Evolutionary conservation across 2,113 vertebrate species (phyloP).

Genomic region (Vulpes vulpes): DNA sequence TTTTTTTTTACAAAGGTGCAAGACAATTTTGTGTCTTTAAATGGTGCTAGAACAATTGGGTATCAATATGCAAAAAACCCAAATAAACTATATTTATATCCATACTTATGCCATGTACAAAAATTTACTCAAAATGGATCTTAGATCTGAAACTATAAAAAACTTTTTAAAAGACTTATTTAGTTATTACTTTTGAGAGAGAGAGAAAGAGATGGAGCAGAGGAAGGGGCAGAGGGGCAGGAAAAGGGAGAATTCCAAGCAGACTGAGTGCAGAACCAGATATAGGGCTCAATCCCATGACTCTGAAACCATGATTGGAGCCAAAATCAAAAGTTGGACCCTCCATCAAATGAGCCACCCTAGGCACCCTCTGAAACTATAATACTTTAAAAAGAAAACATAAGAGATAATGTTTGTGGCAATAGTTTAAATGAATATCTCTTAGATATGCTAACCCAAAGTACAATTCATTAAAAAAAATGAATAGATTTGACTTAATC

Average conservation of each 20-base stretch:
- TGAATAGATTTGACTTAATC: not conserved
- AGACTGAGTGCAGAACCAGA: not conserved
- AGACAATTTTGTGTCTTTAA: not conserved
- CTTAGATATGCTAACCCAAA: not conserved
- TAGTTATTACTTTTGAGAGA: not conserved
- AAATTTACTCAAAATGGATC: not conserved
- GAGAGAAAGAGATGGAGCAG: not conserved
- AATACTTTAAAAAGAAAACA: not conserved
- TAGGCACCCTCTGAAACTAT: not conserved
- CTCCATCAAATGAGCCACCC: not conserved
- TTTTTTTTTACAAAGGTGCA: not conserved
- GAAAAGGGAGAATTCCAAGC: not conserved
- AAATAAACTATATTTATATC: not conserved
- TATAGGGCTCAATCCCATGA: not conserved
- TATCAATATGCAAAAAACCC: not conserved
- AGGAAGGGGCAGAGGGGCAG: not conserved
- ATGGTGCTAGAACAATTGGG: not conserved
- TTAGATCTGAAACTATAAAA: not conserved
- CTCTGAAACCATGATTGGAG: not conserved
- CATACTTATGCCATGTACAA: not conserved
- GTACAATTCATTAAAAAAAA: not conserved
- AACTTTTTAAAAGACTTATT: not conserved
- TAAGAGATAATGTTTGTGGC: not conserved
- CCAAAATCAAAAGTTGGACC: not conserved
- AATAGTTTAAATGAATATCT: not conserved